These are phyloP conservation scores for Parauchenoglanis punctatus DNA, from an alignment of 2,797 vertebrate genomes.

Conservation along the genomic window DNA sequence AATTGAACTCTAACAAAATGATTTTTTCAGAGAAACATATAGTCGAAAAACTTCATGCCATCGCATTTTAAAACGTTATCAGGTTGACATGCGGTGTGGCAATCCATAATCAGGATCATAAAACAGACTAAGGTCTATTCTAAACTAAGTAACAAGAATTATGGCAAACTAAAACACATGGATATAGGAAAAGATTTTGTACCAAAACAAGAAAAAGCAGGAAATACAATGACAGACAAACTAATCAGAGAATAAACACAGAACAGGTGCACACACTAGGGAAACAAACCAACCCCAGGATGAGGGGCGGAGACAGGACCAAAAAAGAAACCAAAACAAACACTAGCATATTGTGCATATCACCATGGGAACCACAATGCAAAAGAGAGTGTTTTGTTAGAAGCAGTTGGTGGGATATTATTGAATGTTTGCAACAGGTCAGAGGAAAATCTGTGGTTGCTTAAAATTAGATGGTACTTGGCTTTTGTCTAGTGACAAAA, in stretches of 20 bases:
- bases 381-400: neutral
- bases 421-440: neutral
- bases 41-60: neutral
- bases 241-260: neutral
- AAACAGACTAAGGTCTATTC: neutral
- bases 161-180: neutral
- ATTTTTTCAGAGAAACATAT: neutral
- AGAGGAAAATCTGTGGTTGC: neutral
- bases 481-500: neutral
- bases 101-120: neutral
- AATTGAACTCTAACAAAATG: neutral
- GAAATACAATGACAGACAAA: neutral
- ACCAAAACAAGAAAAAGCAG: neutral
- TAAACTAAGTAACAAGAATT: neutral
- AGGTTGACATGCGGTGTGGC: neutral
- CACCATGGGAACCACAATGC: neutral
- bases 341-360: neutral
- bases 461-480: neutral
- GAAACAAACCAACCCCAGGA: neutral
- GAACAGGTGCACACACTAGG: neutral
- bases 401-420: neutral
- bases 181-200: no score
- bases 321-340: neutral
- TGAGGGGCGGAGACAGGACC: neutral
- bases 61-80: neutral